Percentiles rank a stretch among this genome's conserved stretches.
phyloP scores from a whole-genome alignment of 1,140 invertebrate species.

The Drosophila jambulina region DNA sequence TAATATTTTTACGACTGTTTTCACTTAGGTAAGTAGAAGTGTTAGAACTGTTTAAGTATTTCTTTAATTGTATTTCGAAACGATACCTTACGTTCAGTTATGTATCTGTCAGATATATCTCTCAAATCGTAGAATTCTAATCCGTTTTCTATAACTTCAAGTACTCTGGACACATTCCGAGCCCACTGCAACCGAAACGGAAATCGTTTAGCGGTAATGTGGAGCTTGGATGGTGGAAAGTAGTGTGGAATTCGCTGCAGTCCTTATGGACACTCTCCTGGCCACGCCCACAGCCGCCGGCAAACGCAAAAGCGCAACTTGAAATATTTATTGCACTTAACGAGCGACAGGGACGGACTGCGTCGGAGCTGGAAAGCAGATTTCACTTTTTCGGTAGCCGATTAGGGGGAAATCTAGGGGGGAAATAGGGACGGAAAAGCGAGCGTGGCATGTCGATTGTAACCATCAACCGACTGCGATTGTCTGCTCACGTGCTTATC shows the following conservation, averaged over 20 bases:
- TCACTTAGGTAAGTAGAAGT: no score
- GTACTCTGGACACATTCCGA: no score
- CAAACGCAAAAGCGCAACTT: slow-evolving; percentile 78
- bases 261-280: slow-evolving; percentile 71
- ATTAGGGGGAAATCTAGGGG: slow-evolving; percentile 38
- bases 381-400: slow-evolving; percentile 70
- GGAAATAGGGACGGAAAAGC: slow-evolving; percentile 12
- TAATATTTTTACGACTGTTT: no score
- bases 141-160: not conserved
- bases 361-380: slow-evolving; percentile 49
- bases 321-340: slow-evolving; percentile 80
- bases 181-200: slow-evolving; percentile 33
- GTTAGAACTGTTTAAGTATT: no score
- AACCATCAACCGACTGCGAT: slow-evolving; percentile 53
- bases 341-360: slow-evolving; percentile 40
- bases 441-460: slow-evolving; percentile 50
- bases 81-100: not conserved
- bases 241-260: slow-evolving; percentile 33
- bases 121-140: no score
- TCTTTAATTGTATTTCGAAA: not conserved
- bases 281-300: slow-evolving; percentile 53
- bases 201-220: slow-evolving; percentile 58
- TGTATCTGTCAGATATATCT: no score
- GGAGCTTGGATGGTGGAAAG: slow-evolving; percentile 17
- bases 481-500: slow-evolving; percentile 79